Evolutionary conservation across 2,113 vertebrate genomes (phyloP), one percentile per base, ranked within the genome.

Genomic region (Pelmatolapia mariae): DNA sequence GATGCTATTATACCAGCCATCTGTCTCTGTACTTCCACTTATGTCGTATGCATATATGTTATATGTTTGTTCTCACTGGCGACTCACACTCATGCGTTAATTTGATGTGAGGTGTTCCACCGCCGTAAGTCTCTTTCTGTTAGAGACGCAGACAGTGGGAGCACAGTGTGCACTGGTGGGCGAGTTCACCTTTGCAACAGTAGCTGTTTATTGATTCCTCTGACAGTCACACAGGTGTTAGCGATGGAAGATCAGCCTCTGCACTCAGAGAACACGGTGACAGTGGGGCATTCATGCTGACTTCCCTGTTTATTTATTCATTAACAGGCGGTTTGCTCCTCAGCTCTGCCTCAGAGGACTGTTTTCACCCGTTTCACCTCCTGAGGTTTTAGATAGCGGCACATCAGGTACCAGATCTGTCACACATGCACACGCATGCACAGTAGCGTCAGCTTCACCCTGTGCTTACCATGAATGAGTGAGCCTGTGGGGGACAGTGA

Each of bases 261-360:
- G 87, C 89, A 81, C 88, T 85, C 87, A 68, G n/a, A 89, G 86
- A 86, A 40, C 22, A n/a, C 1, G 43, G 85, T 89, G 91, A 91
- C 92, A 87, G 84, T 22, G 26, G 84, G 36, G 88, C 81, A 4
- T 84, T 87, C 88, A 79, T 81, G 82, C 89, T 73, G 85, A 88
- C 91, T 91, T 78, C 4, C 33, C 63, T 81, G 83, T 89, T 94
- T 87, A 94, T 93, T 93, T 95, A 92, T 94, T 95, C 89, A 94
- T 93, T 90, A 92, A 84, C 84, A 90, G 83, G 81, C 52, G 10
- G 59, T 85, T 84, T 68, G 76, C 84, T 79, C 86, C 85, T 87
- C 79, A 10, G 66, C 82, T 78, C 68, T 29, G 31, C 82, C 85
- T 87, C 85, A 33, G 88, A 87, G 90, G 89, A 90, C 89, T 16